Conservation (phyloP, 2,113 vertebrate species). For the Ptychochromis oligacanthus region DNA sequence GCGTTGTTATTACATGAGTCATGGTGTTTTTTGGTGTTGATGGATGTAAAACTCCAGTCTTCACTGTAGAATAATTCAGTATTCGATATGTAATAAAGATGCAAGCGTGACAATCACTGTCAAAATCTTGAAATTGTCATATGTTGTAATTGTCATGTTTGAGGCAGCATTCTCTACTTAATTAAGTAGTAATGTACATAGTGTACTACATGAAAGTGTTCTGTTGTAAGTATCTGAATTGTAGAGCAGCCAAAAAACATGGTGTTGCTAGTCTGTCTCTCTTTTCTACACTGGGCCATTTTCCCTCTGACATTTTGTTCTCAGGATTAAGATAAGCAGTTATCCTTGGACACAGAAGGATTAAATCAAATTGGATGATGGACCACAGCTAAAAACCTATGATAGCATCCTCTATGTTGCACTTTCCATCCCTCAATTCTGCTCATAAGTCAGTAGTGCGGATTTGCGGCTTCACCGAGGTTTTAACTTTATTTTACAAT, state of each 20-base stretch:
- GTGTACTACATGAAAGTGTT: not conserved
- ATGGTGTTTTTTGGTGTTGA: not conserved
- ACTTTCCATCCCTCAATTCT: not conserved
- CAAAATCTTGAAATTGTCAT: not conserved
- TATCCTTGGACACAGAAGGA: not conserved
- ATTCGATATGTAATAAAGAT: not conserved
- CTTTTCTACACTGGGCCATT: slow-evolving; percentile 9
- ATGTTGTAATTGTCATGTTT: not conserved
- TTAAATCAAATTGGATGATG: slow-evolving; percentile 3
- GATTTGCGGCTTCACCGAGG: not conserved
- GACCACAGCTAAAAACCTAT: not conserved
- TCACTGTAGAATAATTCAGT: not conserved
- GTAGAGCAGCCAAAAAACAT: not conserved
- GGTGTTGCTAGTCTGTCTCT: not conserved
- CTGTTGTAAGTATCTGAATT: not conserved
- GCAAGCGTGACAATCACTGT: not conserved
- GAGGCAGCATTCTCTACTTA: no score
- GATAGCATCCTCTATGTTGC: not conserved
- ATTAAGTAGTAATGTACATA: not conserved
- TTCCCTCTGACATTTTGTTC: not conserved
- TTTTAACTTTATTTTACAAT: not conserved
- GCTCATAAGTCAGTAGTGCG: not conserved
- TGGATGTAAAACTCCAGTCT: not conserved
- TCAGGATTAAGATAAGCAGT: not conserved
- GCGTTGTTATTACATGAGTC: not conserved